Conservation (phyloP, 2,797 vertebrate genomes). For the Alectoris magna region DNA sequence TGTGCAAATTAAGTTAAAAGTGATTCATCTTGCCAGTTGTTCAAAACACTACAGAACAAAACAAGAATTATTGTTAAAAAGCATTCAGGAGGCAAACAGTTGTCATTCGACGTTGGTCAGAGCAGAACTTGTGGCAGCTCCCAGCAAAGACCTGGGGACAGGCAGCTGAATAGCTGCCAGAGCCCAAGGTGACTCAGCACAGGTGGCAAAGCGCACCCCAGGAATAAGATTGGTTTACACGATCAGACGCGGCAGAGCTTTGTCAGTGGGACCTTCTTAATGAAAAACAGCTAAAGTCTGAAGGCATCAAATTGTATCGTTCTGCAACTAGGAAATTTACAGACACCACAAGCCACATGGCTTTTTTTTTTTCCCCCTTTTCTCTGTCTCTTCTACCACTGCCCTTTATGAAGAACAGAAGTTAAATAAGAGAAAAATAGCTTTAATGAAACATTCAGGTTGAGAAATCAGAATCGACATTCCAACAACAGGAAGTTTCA, state of each 20-base stretch:
- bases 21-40: not conserved
- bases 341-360: not conserved
- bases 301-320: not conserved
- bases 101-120: not conserved
- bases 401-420: slow-evolving; percentile 65
- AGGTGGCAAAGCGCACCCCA: not conserved
- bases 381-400: not conserved
- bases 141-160: rapidly evolving
- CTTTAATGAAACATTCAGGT: slow-evolving; percentile 54
- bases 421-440: slow-evolving; percentile 52
- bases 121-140: not conserved
- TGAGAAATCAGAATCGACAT: slow-evolving; percentile 58
- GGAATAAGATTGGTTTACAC: not conserved
- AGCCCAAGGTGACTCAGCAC: not conserved
- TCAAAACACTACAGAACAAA: not conserved
- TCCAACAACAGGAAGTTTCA: slow-evolving; percentile 65
- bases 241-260: not conserved
- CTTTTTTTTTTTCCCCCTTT: slow-evolving; percentile 10
- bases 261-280: not conserved
- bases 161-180: not conserved
- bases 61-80: not conserved
- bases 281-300: not conserved
- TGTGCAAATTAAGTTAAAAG: not conserved
- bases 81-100: not conserved
- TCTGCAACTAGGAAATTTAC: not conserved